Conservation (phyloP, 2,888 invertebrate species). For the Epirrhoe tristata region DNA sequence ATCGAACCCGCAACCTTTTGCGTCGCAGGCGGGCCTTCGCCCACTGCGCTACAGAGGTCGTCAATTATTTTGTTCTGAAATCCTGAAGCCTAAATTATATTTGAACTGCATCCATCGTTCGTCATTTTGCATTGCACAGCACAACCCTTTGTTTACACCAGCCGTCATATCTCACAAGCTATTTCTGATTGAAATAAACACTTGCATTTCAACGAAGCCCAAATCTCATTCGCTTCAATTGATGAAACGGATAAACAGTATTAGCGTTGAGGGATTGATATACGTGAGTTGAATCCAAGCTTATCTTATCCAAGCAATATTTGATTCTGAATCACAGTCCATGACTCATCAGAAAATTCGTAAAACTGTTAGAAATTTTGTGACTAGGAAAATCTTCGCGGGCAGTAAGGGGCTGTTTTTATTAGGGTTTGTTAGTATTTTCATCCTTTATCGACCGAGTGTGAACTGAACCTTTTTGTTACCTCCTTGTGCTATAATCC, state of each 20-base stretch:
- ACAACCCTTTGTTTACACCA: background rate
- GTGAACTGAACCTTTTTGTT: background rate
- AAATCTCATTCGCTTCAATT: conserved; percentile 17
- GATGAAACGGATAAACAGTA: conserved; percentile 22
- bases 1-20: too few relatives aligned
- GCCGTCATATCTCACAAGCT: background rate
- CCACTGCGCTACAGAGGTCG: too few relatives aligned
- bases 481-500: background rate
- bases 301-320: conserved; percentile 14
- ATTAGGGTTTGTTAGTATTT: background rate
- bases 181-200: conserved; percentile 22
- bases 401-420: background rate
- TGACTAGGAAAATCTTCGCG: background rate
- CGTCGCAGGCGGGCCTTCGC: too few relatives aligned
- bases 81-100: background rate
- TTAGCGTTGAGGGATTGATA: conserved; percentile 15
- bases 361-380: background rate
- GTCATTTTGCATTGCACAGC: background rate
- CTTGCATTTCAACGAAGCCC: conserved; percentile 9
- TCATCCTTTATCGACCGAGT: background rate
- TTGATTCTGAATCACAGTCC: conserved; percentile 4
- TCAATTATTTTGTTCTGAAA: too few relatives aligned
- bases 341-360: conserved; percentile 24
- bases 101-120: background rate
- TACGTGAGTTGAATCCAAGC: conserved; percentile 13